Percentiles rank a stretch among this genome's conserved stretches.
These are phyloP conservation scores for Micrastur ruficollis DNA, from an alignment of 2,797 vertebrate genomes.

Conservation along the genomic window DNA sequence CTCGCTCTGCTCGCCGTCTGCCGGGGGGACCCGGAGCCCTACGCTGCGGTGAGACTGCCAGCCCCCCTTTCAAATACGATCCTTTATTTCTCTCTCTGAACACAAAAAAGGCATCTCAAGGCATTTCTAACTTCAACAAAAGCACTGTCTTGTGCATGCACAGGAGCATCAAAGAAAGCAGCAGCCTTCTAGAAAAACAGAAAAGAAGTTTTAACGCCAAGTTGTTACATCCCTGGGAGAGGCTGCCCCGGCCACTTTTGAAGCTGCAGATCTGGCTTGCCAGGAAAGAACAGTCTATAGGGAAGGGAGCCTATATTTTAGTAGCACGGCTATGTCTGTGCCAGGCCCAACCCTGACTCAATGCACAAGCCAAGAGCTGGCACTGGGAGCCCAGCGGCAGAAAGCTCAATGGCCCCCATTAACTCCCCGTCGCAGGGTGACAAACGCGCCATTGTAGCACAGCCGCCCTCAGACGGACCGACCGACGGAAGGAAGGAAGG, in stretches of 20 bases:
- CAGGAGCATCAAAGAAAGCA: not conserved
- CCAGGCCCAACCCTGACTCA: not conserved
- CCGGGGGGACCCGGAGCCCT: not conserved
- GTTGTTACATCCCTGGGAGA: not conserved
- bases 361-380: not conserved
- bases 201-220: rapidly evolving
- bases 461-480: not conserved
- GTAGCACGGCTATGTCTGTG: not conserved
- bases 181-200: not conserved
- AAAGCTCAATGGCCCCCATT: not conserved
- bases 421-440: not conserved
- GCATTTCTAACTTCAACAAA: not conserved
- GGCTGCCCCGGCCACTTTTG: not conserved
- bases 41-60: rapidly evolving
- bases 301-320: not conserved
- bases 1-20: not conserved
- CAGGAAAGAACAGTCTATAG: not conserved
- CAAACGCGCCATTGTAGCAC: not conserved
- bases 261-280: not conserved
- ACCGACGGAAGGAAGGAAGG: not conserved
- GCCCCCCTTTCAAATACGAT: rapidly evolving
- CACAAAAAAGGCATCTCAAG: not conserved
- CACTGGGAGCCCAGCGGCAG: not conserved
- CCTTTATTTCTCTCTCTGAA: not conserved
- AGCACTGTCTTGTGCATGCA: not conserved